These are phyloP conservation scores for Chelonia mydas DNA, from an alignment of 2,797 vertebrate genomes.

Conservation along the genomic window DNA sequence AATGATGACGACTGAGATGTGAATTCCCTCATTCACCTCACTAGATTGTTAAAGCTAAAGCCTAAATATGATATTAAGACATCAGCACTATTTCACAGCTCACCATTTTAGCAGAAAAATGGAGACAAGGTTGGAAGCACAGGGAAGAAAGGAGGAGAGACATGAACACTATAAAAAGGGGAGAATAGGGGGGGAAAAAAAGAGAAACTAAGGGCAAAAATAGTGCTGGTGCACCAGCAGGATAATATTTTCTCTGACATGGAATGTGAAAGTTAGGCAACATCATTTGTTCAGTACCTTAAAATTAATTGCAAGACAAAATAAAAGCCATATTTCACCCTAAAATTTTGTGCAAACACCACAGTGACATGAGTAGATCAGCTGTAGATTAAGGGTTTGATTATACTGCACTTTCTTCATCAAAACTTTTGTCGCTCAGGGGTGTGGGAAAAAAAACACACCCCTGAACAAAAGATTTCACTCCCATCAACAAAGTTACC, in stretches of 20 bases:
- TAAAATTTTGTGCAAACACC: neutral
- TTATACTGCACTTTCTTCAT: neutral
- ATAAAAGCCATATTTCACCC: neutral
- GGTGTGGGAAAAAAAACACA: too few species aligned
- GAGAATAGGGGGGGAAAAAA: neutral
- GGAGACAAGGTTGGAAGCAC: neutral
- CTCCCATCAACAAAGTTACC: too few species aligned
- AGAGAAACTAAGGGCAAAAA: neutral
- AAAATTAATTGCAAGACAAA: neutral
- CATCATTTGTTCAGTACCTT: neutral
- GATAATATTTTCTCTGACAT: neutral
- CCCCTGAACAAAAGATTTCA: too few species aligned
- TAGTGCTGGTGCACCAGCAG: neutral
- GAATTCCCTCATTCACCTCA: neutral
- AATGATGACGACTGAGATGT: accelerated
- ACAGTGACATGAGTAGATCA: neutral
- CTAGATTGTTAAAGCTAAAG: neutral
- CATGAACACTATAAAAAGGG: neutral
- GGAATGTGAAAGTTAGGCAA: neutral
- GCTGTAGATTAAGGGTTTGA: neutral
- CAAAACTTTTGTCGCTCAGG: too few species aligned
- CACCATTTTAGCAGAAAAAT: neutral
- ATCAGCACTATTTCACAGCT: neutral
- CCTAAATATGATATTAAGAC: neutral
- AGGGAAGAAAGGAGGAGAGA: neutral